phyloP scores from a whole-genome alignment of 2,797 vertebrate genomes.

The Kryptolebias ocellatus region DNA sequence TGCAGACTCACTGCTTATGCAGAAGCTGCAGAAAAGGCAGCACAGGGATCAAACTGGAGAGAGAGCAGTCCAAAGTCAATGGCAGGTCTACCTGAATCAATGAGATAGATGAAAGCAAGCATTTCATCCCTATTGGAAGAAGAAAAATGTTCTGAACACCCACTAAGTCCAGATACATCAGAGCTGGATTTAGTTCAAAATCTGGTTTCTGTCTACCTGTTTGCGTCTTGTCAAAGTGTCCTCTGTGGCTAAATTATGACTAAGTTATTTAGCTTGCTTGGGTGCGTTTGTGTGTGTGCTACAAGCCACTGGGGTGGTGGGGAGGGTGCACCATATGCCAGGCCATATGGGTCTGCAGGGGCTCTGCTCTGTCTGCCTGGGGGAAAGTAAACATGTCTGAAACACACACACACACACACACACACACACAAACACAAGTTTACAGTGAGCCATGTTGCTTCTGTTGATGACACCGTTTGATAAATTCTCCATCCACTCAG shows the following conservation, averaged over 20 bases:
- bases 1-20: constrained; percentile 45
- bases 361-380: constrained; percentile 60
- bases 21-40: constrained; percentile 42
- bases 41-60: constrained; percentile 48
- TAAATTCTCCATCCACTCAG: constrained; percentile 36
- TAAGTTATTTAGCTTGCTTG: constrained; percentile 25
- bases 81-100: constrained; percentile 62
- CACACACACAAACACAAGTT: constrained; percentile 47
- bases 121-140: constrained; percentile 58
- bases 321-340: constrained; percentile 64
- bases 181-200: constrained; percentile 31
- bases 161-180: constrained; percentile 37
- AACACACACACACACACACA: constrained; percentile 51
- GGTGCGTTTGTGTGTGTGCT: constrained; percentile 18
- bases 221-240: constrained; percentile 49
- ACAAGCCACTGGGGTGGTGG: constrained; percentile 19
- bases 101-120: constrained; percentile 57
- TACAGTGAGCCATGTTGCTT: constrained; percentile 43
- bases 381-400: constrained; percentile 73
- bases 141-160: constrained; percentile 45
- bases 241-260: constrained; percentile 30
- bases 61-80: constrained; percentile 35
- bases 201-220: constrained; percentile 43
- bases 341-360: constrained; percentile 72
- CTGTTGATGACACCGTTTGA: constrained; percentile 51